Percentiles rank a stretch among this genome's conserved stretches.
These are phyloP conservation scores for Achatina immaculata DNA, from an alignment of 1,140 invertebrate genomes.

Conservation along the genomic window DNA sequence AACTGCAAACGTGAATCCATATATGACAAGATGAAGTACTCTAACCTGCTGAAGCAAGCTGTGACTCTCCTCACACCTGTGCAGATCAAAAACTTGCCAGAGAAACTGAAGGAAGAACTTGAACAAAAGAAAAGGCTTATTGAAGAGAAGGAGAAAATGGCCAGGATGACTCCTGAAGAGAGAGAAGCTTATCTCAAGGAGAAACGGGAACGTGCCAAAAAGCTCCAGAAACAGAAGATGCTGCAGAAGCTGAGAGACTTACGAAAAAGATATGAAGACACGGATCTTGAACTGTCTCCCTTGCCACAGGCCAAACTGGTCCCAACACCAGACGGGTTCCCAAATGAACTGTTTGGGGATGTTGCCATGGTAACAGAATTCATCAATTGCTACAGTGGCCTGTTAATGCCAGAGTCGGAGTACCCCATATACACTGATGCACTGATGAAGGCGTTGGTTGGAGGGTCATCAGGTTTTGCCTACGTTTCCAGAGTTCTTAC, in stretches of 20 bases:
- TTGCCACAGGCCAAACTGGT: constrained; percentile 66
- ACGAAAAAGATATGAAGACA: constrained; percentile 61
- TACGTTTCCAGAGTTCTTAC: constrained; percentile 60
- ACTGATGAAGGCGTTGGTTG: constrained; percentile 62
- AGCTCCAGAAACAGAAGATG: constrained; percentile 43
- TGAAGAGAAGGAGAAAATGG: constrained; percentile 64
- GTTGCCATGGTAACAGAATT: constrained; percentile 70
- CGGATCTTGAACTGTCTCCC: constrained; percentile 58
- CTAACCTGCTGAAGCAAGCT: constrained; percentile 56
- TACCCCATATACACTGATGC: constrained; percentile 64
- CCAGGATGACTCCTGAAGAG: constrained; percentile 63
- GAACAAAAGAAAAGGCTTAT: constrained; percentile 53
- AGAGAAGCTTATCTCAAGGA: constrained; percentile 57
- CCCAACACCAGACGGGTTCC: constrained; percentile 65
- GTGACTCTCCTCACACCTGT: constrained; percentile 54
- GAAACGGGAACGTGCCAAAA: constrained; percentile 54
- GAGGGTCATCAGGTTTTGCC: constrained; percentile 58
- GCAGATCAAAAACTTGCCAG: constrained; percentile 60
- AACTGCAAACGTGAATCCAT: constrained; percentile 16
- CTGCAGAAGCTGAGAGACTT: constrained; percentile 38
- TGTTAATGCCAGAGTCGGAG: constrained; percentile 68
- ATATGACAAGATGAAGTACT: constrained; percentile 54
- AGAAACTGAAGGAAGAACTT: constrained; percentile 54
- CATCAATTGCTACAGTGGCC: constrained; percentile 64
- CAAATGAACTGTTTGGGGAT: constrained; percentile 70